These are phyloP conservation scores for Probosciger aterrimus DNA, from an alignment of 2,113 vertebrate genomes.

Conservation along the genomic window DNA sequence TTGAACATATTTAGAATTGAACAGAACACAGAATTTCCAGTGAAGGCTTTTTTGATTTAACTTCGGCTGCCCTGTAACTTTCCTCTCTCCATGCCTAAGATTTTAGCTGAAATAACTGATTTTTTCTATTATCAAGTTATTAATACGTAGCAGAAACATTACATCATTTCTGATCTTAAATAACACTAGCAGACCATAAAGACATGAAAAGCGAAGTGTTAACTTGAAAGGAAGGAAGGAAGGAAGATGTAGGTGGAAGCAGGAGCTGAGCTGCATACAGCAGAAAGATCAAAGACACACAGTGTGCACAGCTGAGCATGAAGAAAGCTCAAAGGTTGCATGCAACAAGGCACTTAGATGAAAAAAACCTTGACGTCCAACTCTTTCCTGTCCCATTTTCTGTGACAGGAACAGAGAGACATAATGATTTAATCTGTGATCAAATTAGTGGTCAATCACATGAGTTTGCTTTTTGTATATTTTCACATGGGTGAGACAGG, in stretches of 20 bases:
- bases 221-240: neutral
- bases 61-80: neutral
- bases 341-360: neutral
- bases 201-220: neutral
- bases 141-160: neutral
- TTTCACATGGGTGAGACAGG: neutral
- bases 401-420: neutral
- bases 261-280: neutral
- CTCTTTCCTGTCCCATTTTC: neutral
- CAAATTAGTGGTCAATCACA: neutral
- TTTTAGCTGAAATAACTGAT: neutral
- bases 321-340: neutral
- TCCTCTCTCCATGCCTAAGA: neutral
- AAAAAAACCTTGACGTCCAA: neutral
- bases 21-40: neutral
- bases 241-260: conserved; percentile 34
- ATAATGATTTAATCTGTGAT: neutral
- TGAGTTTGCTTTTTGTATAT: neutral
- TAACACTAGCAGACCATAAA: neutral
- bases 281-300: neutral
- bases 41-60: neutral
- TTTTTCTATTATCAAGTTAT: neutral
- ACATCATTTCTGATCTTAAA: neutral
- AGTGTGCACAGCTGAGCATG: neutral
- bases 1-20: neutral